phyloP scores from a whole-genome alignment of 2,797 vertebrate species.

The Loriculus beryllinus region DNA sequence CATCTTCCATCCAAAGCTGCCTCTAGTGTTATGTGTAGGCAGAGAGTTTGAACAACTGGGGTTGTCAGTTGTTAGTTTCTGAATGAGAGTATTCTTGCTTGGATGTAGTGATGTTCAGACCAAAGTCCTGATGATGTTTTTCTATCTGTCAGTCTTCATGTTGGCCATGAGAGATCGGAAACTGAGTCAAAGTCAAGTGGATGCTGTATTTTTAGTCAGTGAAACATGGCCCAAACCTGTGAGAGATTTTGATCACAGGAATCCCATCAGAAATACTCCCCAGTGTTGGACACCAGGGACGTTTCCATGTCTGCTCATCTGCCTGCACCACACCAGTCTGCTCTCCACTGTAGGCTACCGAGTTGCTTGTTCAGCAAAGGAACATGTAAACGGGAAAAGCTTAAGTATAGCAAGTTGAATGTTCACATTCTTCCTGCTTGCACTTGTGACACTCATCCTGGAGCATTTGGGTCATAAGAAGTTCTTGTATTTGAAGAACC shows the following conservation, averaged over 20 bases:
- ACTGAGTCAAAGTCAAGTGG: background rate
- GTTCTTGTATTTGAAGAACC: background rate
- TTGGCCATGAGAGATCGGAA: background rate
- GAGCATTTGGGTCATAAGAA: background rate
- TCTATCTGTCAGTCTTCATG: background rate
- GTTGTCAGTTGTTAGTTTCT: background rate
- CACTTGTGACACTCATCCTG: background rate
- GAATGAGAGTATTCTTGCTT: background rate
- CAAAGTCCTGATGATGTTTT: background rate
- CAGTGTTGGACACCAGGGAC: background rate
- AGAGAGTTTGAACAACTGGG: background rate
- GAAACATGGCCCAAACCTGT: background rate
- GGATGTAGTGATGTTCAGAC: accelerated
- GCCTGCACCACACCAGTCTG: background rate
- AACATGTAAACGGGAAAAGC: background rate
- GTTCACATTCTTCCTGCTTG: background rate
- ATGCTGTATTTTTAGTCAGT: background rate
- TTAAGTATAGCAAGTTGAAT: background rate
- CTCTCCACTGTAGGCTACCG: background rate
- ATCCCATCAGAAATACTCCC: background rate
- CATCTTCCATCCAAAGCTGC: background rate
- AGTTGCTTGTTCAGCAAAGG: background rate
- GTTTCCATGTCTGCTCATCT: background rate
- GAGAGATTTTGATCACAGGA: background rate
- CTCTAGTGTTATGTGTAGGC: background rate